A percentile compares a stretch with the other conserved stretches of the same genome.
Conservation (phyloP, 2,113 vertebrate genomes). For the Hiodon alosoides region DNA sequence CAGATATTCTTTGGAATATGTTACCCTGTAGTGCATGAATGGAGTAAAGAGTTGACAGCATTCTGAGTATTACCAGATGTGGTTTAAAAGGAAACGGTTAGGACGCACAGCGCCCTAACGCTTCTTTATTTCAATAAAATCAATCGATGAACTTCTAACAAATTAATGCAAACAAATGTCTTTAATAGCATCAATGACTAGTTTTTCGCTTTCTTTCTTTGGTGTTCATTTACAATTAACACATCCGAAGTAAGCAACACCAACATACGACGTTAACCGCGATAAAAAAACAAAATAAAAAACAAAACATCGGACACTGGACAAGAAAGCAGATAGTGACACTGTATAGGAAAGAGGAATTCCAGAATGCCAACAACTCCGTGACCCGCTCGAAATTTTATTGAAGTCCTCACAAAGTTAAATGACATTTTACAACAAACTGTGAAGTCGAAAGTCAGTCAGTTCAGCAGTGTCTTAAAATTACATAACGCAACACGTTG, state of each 20-base stretch:
- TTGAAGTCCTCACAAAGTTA: neutral
- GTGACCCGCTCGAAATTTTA: neutral
- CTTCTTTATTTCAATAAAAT: conserved; percentile 33
- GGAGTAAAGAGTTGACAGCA: conserved; percentile 22
- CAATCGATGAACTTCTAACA: conserved; percentile 22
- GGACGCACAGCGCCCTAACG: conserved; percentile 16
- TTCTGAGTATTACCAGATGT: conserved; percentile 30
- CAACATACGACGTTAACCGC: conserved; percentile 16
- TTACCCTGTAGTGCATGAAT: conserved; percentile 39
- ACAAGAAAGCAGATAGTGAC: conserved; percentile 20
- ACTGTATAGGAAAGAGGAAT: conserved; percentile 14
- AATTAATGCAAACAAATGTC: conserved; percentile 18
- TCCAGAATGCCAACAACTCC: conserved; percentile 17
- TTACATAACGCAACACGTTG: no score
- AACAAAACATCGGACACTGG: conserved; percentile 21
- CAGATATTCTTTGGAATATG: conserved; percentile 24
- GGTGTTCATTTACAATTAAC: conserved; percentile 8
- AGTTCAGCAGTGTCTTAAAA: neutral
- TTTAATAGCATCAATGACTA: conserved; percentile 4
- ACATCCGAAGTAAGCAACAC: conserved; percentile 22
- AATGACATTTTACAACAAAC: neutral
- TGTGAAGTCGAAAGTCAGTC: neutral
- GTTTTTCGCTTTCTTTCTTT: neutral
- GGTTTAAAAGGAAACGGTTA: conserved; percentile 29
- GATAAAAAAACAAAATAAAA: conserved; percentile 9